Conservation (phyloP, 2,888 invertebrate genomes). For the Eretmocerus hayati region DNA sequence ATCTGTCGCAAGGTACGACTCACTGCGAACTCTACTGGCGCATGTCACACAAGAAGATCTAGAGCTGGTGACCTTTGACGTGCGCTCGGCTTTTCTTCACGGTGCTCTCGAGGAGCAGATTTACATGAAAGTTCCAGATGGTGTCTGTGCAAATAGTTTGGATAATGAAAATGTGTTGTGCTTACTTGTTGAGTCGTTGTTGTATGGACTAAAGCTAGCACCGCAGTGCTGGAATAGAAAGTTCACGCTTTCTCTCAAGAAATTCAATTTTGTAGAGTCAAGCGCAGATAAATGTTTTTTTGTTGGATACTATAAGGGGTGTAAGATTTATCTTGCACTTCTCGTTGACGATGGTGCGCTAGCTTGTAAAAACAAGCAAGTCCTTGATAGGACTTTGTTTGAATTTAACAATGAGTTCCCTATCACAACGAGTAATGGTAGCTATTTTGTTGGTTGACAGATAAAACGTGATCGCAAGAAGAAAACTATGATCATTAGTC, state of each 20-base stretch:
- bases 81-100: constrained; percentile 6
- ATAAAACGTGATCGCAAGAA: constrained; percentile 7
- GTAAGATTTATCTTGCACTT: constrained; percentile 17
- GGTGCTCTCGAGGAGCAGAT: constrained; percentile 19
- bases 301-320: constrained; percentile 9
- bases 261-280: constrained; percentile 18
- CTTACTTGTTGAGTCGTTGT: constrained; percentile 24
- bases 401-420: constrained; percentile 8
- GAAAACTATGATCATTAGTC: constrained; percentile 23
- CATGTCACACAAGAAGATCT: neutral
- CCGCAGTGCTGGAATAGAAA: constrained; percentile 25
- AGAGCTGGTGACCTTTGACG: neutral
- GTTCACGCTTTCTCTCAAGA: constrained; percentile 20
- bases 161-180: constrained; percentile 21
- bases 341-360: constrained; percentile 26
- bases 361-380: constrained; percentile 11
- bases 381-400: constrained; percentile 18
- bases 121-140: constrained; percentile 25
- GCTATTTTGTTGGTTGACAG: constrained; percentile 24
- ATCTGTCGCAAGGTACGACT: neutral
- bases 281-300: constrained; percentile 26
- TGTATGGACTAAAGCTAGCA: constrained; percentile 31
- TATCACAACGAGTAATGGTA: too few relatives aligned
- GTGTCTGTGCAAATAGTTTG: constrained; percentile 15
- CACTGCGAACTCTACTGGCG: neutral